A percentile compares a stretch with the other conserved stretches of the same genome.
Conservation (phyloP, 2,797 vertebrate species). For the Peromyscus eremicus region DNA sequence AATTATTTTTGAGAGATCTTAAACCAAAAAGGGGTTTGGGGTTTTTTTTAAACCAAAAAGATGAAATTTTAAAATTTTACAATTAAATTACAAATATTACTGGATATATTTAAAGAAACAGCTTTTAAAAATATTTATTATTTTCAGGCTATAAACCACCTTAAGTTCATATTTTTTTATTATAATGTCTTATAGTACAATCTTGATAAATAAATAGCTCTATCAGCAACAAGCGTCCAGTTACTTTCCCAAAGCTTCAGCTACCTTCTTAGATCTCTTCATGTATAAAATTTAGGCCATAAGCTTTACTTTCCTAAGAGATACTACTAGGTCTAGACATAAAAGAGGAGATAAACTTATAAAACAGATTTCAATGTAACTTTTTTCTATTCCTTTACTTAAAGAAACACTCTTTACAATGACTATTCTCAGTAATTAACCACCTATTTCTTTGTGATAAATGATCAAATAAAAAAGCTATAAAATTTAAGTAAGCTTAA, state of each 20-base stretch:
- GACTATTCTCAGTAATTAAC: background rate
- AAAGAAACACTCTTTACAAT: background rate
- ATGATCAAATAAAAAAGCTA: background rate
- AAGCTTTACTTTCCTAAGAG: background rate
- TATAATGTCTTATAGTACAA: no score
- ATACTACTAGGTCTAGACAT: background rate
- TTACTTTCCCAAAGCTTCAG: background rate
- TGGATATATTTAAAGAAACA: no score
- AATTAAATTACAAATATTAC: no score
- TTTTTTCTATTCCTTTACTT: background rate
- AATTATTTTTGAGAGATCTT: no score
- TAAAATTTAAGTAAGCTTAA: background rate
- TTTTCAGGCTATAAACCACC: no score
- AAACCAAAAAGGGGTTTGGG: no score
- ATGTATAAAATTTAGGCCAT: background rate
- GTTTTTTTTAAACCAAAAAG: no score
- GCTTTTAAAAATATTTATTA: no score
- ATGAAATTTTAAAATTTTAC: no score
- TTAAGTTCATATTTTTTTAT: no score
- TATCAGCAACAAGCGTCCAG: no score
- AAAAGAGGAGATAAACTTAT: background rate
- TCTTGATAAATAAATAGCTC: background rate
- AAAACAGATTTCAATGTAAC: background rate
- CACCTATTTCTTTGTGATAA: background rate
- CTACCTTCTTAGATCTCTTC: background rate